Evolutionary conservation across 2,113 vertebrate species (phyloP), one percentile per base, ranked within the genome.

Genomic region (Coreoperca whiteheadi): DNA sequence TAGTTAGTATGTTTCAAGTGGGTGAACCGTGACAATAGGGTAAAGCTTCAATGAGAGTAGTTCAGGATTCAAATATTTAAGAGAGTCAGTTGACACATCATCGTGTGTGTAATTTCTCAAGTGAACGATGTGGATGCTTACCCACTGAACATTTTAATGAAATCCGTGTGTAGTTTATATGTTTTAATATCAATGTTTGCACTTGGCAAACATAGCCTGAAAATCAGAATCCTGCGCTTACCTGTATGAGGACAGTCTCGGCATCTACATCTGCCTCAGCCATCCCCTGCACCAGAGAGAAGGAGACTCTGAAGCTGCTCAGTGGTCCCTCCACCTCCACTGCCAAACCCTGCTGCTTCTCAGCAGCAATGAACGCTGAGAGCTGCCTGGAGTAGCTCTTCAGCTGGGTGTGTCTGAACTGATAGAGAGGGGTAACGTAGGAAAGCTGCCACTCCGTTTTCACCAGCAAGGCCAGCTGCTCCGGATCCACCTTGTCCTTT

Each of bases 351-450:
- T 96, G 96, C 74, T 97, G 96, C 92, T 94, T 97, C 92, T 98
- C 97, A 3, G 97, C 94, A 21, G 93, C 92, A 1, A 99, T 91
- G 43, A 96, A 97, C 0, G 96, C 95, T 0, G 96, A 87, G 0
- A 99, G 95, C 81, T 96, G 95, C 73, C 92, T 94, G 16, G 96
- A 93, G 70, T 99, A 99, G 3, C 87, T 87, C 82, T 84, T 95
- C 65, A 99, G 92, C 61, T 89, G 90, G 0, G 84, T 82, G 43
- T 96, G 89, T 25, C 85, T 94, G 91, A 99, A 99, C 16, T 91
- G 88, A 91, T 97, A 95, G 61, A 99, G 90, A 0, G 98, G 98
- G 1, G 96, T 98, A 69, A 97, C 95, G n/a, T 97, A 97, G 12
- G 96, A 97, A 11, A 99, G 87, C 50, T 94, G 94, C 98, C 98